Evolutionary conservation across 53 echinoderm and acorn worm genomes (phyloP), one percentile per base, ranked within the genome.

Genomic region (Holothuria scabra): DNA sequence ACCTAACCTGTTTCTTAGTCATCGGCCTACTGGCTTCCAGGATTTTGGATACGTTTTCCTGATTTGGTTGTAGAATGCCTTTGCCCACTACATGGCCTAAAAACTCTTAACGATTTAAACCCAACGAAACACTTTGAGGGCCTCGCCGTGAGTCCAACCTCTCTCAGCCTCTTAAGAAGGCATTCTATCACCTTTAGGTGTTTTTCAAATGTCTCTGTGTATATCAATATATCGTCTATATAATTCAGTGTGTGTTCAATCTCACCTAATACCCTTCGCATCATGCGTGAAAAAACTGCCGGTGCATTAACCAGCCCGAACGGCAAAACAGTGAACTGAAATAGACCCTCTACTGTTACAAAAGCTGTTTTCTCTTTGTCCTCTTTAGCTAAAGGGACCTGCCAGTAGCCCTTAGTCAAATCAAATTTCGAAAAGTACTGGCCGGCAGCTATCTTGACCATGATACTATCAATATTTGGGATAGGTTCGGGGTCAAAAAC

Each of bases 371-470:
- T 88, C 4, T 6, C 66, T 24, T 66, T 84, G 67, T 88, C 84
- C 9, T 66, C 9, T 10, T 76, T 59, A 1, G 18, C 4, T 33
- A 88, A 76, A 12, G 89, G 89, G 22, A 88, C 84, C 22, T 88
- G 89, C 89, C 89, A 88, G 67, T 88, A 88, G 20, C 84, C 89
- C 46, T 84, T 88, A 23, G 83, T 88, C 1, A 88, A 33, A 66
- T 88, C 89, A 18, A 88, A 28, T 56, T 84, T 84, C 2, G 84
- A 75, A 48, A 84, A 88, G 23, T 66, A 84, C 34, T 61, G 52
- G 1, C 69, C 84, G 4, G 34, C 57, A 0, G 55, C 52, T 31
- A 88, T 30, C 30, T 21, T 33, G 10, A n/a, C n/a, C n/a, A n/a
- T n/a, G n/a, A n/a, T n/a, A 35, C 35, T 6, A 35, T 4, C 3